Percentiles rank a stretch among this genome's conserved stretches.
phyloP scores from a whole-genome alignment of 2,797 vertebrate genomes.

The Pampus argenteus region DNA sequence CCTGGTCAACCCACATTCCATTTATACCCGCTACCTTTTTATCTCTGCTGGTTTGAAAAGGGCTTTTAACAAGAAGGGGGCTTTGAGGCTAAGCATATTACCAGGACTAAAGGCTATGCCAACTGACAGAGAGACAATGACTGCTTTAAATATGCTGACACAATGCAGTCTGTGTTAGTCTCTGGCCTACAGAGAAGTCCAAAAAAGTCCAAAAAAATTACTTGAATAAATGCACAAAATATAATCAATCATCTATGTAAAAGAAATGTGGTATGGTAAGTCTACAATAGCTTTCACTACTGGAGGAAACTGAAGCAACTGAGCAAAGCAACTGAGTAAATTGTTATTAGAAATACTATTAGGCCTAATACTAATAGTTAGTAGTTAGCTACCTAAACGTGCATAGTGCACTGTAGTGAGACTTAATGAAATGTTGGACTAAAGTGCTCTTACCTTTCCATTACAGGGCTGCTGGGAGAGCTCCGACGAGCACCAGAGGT shows the following conservation, averaged over 20 bases:
- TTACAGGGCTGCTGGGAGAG: constrained; percentile 90
- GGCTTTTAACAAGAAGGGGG: constrained; percentile 53
- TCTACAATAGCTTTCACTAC: neutral
- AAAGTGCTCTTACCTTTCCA: constrained; percentile 85
- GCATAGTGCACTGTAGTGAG: neutral
- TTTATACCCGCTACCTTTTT: constrained; percentile 54
- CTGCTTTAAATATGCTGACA: constrained; percentile 63
- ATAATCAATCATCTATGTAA: constrained; percentile 38
- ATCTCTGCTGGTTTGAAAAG: constrained; percentile 55
- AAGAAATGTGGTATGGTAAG: neutral
- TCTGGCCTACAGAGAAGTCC: constrained; percentile 26
- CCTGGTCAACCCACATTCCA: constrained; percentile 42
- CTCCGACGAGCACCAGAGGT: constrained; percentile 93
- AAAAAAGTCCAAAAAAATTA: too few species aligned
- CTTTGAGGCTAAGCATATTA: constrained; percentile 66
- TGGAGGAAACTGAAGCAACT: constrained; percentile 13
- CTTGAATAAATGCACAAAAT: constrained; percentile 33
- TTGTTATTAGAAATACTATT: neutral
- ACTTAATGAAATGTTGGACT: neutral
- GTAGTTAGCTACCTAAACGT: constrained; percentile 6
- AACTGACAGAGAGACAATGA: constrained; percentile 59
- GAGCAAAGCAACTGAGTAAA: constrained; percentile 11
- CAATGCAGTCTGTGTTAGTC: constrained; percentile 32
- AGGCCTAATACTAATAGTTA: neutral
- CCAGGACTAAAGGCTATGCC: constrained; percentile 47